These are phyloP conservation scores for Ceratoteleas bidentatus DNA, from an alignment of 1,140 invertebrate genomes.

Conservation along the genomic window DNA sequence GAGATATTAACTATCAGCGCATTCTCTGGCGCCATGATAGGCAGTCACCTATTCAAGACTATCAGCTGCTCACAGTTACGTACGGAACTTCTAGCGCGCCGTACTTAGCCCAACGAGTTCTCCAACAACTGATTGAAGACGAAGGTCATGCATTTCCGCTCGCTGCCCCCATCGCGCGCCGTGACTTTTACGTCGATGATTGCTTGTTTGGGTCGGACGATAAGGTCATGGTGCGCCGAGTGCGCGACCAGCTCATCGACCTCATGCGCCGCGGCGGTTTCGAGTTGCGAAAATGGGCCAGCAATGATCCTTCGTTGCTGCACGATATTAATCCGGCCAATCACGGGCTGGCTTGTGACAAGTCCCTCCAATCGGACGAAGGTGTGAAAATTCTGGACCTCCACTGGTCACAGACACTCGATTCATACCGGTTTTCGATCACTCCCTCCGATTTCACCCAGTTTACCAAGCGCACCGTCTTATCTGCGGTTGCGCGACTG, in stretches of 20 bases:
- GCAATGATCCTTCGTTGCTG: background rate
- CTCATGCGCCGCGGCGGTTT: slow-evolving; percentile 1
- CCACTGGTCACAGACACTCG: background rate
- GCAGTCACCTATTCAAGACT: background rate
- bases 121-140: background rate
- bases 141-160: slow-evolving; percentile 2
- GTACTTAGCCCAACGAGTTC: slow-evolving; percentile 5
- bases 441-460: background rate
- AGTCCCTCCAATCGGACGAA: background rate
- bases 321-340: background rate
- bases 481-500: background rate
- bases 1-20: slow-evolving; percentile 2
- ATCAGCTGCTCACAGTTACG: background rate
- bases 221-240: background rate
- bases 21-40: background rate
- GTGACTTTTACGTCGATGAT: slow-evolving; percentile 13
- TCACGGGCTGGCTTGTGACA: slow-evolving; percentile 6
- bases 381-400: slow-evolving; percentile 5
- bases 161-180: background rate
- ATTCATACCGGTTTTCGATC: background rate
- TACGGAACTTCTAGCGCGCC: background rate
- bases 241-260: background rate
- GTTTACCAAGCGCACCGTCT: background rate
- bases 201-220: slow-evolving; percentile 15
- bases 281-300: slow-evolving; percentile 20